Percentiles rank a stretch among this genome's conserved stretches.
Evolutionary conservation across 2,888 invertebrate species (phyloP).

Genomic region (Sturmia bella): DNA sequence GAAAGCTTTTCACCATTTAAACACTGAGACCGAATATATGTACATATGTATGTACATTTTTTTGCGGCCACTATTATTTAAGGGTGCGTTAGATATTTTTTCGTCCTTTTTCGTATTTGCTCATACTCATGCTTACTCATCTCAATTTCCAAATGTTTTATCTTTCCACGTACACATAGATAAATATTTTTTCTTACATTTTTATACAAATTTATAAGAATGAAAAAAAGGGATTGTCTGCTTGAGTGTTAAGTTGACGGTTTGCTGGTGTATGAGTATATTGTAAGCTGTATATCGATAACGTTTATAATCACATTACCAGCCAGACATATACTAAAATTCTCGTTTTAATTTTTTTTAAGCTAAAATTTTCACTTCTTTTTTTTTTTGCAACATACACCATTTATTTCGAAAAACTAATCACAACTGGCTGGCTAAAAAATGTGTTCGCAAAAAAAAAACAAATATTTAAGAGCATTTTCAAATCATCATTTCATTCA

Average conservation of each 20-base stretch:
- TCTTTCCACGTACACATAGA: constrained; percentile 27
- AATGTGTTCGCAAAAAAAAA: not conserved
- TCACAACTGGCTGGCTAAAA: constrained; percentile 49
- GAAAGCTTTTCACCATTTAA: constrained; percentile 24
- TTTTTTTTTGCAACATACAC: constrained; percentile 3
- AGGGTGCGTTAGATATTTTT: constrained; percentile 59
- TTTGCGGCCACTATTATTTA: constrained; percentile 45
- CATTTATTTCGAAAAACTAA: constrained; percentile 58
- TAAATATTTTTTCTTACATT: constrained; percentile 22
- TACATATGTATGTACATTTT: too few relatives aligned
- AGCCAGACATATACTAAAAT: constrained; percentile 64
- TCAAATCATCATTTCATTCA: constrained; percentile 27
- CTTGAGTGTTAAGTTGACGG: constrained; percentile 1
- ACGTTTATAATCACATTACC: constrained; percentile 70
- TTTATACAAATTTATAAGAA: constrained; percentile 21
- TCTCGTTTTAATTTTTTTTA: constrained; percentile 28
- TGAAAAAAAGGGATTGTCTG: constrained; percentile 58
- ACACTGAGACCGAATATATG: constrained; percentile 25
- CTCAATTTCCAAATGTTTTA: constrained; percentile 49
- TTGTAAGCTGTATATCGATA: constrained; percentile 69
- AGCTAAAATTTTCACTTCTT: not conserved
- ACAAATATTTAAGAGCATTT: constrained; percentile 18
- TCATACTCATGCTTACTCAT: constrained; percentile 52
- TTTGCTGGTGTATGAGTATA: too few relatives aligned
- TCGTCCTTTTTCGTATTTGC: constrained; percentile 26